Base-by-base conservation (phyloP, 1,140 invertebrate genomes). In the Thalassaphorura encarpata region DNA sequence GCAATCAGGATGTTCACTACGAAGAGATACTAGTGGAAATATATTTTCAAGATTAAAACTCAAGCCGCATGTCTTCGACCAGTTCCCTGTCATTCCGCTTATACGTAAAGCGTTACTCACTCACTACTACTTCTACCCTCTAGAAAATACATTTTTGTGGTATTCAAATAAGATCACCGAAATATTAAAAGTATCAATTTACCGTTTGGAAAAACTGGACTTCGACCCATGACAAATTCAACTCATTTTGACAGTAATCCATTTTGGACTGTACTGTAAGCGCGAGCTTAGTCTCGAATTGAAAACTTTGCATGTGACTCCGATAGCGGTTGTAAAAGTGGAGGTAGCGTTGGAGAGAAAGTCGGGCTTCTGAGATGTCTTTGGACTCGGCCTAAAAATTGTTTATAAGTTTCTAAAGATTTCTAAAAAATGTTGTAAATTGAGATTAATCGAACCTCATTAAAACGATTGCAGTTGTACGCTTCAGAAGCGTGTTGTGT, bases 221-320 rank as follows among this genome's bases (percentile, higher is more conserved):
- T 68, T 82, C 80, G 56, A 82, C 80, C 79, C 79, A 81, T 1
- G 76, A 77, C 78, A 81, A 80, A 15, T 77, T 77, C 57, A 77
- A 75, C 52, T 78, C 74, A n/a, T n/a, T n/a, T 63, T 79, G 77
- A 77, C 82, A 79, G 66, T 80, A 76, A 55, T 79, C 77, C 78
- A 81, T 81, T 64, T 81, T 81, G 52, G 71, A 66, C 54, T 75
- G 72, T 13, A 80, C 73, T 23, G 68, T 63, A 39, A 67, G 68
- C 58, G 73, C 71, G 8, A 77, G 60, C 68, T 80, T 80, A 57
- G 76, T 70, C 65, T 83, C 80, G 69, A 82, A 79, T 66, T 79
- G 78, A 52, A 82, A 71, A 63, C 76, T 77, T 67, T 80, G 77
- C 71, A 78, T 76, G 67, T 82, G 80, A 67, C 82, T 83, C 71